Percentiles rank a stretch among this genome's conserved stretches.
Conservation (phyloP, 2,797 vertebrate genomes). For the Sciurus vulgaris region DNA sequence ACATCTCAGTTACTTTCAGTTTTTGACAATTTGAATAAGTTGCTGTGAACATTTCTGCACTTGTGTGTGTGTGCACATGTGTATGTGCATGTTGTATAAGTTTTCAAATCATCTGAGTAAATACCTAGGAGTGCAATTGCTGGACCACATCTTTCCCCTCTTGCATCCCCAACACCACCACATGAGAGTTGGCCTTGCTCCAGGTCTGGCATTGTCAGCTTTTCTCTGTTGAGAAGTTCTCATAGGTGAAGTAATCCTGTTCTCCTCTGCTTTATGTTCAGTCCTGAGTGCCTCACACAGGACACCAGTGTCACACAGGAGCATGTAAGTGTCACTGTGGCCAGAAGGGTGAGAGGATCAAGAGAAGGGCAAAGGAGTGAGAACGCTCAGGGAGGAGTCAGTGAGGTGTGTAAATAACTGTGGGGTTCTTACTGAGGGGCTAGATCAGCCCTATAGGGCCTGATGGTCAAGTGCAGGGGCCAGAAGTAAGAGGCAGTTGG, state of each 20-base stretch:
- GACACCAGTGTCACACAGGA: not conserved
- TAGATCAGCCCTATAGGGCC: not conserved
- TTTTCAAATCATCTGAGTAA: conserved; percentile 1
- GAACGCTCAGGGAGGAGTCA: not conserved
- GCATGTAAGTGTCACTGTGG: not conserved
- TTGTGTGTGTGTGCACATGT: not conserved
- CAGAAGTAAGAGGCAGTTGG: not conserved
- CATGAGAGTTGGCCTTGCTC: not conserved
- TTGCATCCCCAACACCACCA: not conserved
- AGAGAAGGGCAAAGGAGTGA: not conserved
- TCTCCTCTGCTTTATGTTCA: not conserved
- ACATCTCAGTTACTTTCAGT: not conserved
- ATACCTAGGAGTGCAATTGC: not conserved
- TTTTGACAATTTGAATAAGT: not conserved
- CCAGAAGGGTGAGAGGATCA: not conserved
- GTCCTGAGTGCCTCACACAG: not conserved
- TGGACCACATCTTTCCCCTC: not conserved
- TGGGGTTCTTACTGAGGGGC: not conserved
- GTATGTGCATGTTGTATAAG: too few relatives aligned
- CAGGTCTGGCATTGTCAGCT: too few relatives aligned
- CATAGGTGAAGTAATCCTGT: not conserved
- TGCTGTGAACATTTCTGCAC: not conserved
- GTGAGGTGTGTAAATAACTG: not conserved
- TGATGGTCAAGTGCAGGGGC: not conserved
- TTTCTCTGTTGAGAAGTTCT: not conserved